Evolutionary conservation across 2,113 vertebrate species (phyloP), one percentile per base, ranked within the genome.

Genomic region (Rhinoderma darwinii): DNA sequence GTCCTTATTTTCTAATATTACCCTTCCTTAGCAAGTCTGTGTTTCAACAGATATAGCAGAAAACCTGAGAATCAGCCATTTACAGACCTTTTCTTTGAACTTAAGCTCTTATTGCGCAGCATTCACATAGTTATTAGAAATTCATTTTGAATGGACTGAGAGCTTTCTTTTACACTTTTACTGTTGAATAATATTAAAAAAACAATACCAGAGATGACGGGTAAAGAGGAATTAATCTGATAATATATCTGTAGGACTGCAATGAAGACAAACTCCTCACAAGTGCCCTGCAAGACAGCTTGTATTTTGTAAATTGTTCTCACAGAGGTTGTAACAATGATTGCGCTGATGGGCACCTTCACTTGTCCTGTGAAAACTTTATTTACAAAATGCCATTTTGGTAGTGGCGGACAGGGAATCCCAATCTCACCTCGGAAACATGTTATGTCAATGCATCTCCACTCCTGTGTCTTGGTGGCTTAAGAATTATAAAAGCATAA

Each of bases 1-100:
- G 72, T 61, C 37, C 20, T 50, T 84, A 44, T 77, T 77, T 85
- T 77, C 61, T 66, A 77, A 66, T 59, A 41, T 74, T 76, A 66
- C 56, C 83, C 32, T 47, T 43, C 74, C 41, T 66, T 77, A 74
- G 41, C 41, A 66, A 77, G 41, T 63, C 84, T 50, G 54, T 47
- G 39, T 77, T 85, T 11, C 15, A 8, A 78, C 56, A 47, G 74
- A 77, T 77, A 85, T 50, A 66, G 27, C 84, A 63, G 17, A 74
- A 56, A 32, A 61, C 4, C 51, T 43, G 25, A 76, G 50, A 73
- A 54, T 20, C 37, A 84, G 37, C 56, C 37, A 39, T 76, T 59
- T 41, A 39, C 8, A 63, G 79, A 66, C 39, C 54, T 59, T 66
- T 82, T 39, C 77, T 82, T 82, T 82, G 79, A 82, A 63, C n/a